Percentiles rank a stretch among this genome's conserved stretches.
These are phyloP conservation scores for Pachymerium ferrugineum DNA, from an alignment of 2,888 invertebrate genomes.

Conservation along the genomic window DNA sequence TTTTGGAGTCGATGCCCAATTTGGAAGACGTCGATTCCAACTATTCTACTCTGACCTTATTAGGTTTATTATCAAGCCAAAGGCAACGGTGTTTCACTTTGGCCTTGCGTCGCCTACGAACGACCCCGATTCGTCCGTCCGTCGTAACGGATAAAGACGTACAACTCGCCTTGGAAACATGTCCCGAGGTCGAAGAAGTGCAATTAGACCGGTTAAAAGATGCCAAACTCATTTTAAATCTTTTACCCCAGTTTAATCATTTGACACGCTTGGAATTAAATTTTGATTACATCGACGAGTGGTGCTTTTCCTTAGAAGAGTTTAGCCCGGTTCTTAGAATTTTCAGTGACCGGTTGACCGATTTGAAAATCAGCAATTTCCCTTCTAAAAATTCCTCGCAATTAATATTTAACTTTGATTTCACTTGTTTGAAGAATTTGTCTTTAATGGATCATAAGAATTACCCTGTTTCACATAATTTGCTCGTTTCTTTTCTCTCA, in stretches of 20 bases:
- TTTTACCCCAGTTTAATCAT: neutral
- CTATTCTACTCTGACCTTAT: neutral
- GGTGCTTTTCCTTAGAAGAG: neutral
- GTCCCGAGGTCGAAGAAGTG: neutral
- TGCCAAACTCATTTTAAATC: neutral
- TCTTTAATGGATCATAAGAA: neutral
- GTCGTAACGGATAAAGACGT: neutral
- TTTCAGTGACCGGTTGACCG: neutral
- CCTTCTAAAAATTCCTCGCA: too few species aligned
- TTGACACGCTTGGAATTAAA: neutral
- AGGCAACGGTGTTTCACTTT: neutral
- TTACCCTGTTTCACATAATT: neutral
- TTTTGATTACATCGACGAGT: neutral
- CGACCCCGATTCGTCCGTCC: neutral
- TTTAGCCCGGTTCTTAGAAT: neutral
- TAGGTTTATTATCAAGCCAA: neutral
- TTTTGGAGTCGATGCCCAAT: neutral
- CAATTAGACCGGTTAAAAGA: neutral
- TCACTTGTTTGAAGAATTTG: neutral
- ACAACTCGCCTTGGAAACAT: neutral
- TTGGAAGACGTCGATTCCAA: slow-evolving; percentile 3
- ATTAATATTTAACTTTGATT: neutral
- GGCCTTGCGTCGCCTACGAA: slow-evolving; percentile 10
- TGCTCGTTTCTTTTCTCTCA: neutral
- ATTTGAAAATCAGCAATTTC: neutral